These are phyloP conservation scores for Mormyrops boulengeri DNA, from an alignment of 2,797 vertebrate genomes.

Conservation along the genomic window DNA sequence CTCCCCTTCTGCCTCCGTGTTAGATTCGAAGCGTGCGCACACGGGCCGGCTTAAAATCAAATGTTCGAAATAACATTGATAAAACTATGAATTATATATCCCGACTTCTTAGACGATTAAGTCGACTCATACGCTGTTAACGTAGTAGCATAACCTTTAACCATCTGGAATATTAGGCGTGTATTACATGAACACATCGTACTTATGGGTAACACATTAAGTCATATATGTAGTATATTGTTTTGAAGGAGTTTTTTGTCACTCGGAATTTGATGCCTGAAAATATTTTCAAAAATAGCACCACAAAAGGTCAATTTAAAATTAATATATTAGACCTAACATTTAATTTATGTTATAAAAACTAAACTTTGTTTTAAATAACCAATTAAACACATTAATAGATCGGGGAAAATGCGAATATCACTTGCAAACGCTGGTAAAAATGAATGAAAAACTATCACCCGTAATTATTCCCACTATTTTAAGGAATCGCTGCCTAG, in stretches of 20 bases:
- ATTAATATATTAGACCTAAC: neutral
- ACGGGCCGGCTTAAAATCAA: neutral
- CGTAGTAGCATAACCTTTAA: neutral
- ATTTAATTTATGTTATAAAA: neutral
- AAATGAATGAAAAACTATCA: neutral
- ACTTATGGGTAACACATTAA: neutral
- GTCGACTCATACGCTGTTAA: neutral
- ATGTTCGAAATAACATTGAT: neutral
- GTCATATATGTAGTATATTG: neutral
- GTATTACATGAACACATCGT: neutral
- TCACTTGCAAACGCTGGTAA: neutral
- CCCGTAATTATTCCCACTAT: neutral
- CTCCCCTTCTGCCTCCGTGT: constrained; percentile 21
- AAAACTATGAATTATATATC: neutral
- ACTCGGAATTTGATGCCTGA: neutral
- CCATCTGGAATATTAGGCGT: neutral
- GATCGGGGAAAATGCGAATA: neutral
- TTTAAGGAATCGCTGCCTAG: neutral
- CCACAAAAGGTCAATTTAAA: neutral
- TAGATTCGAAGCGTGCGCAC: neutral
- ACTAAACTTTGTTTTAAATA: neutral
- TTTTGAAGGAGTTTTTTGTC: neutral
- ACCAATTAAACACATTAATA: neutral
- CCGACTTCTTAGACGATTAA: neutral
- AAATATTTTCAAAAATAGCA: neutral